A percentile compares a stretch with the other conserved stretches of the same genome.
Conservation (phyloP, 2,888 invertebrate species). For the Gisinianus flammeolus region DNA sequence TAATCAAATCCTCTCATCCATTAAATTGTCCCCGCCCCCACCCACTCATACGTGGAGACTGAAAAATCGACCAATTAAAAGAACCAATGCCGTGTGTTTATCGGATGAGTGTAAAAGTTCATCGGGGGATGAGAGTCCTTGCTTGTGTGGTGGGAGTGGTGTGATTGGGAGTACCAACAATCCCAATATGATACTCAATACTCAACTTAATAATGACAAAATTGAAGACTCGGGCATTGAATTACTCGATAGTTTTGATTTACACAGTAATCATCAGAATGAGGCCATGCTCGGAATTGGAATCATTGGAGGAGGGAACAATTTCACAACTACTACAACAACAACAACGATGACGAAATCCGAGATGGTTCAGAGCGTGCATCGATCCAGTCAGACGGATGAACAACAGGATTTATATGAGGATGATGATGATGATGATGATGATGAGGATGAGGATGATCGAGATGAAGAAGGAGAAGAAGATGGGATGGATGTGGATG, state of each 20-base stretch:
- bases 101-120: conserved; percentile 55
- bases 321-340: background rate
- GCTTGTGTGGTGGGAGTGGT: conserved; percentile 34
- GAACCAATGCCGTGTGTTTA: conserved; percentile 55
- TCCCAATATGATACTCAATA: background rate
- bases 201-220: conserved; percentile 23
- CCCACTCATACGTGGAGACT: conserved; percentile 52
- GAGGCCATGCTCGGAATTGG: background rate
- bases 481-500: background rate
- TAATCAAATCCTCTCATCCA: background rate
- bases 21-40: background rate
- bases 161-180: background rate
- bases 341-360: background rate
- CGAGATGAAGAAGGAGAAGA: background rate
- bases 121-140: conserved; percentile 49
- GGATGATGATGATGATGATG: background rate
- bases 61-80: conserved; percentile 50
- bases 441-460: background rate
- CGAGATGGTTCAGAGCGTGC: background rate
- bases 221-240: conserved; percentile 41
- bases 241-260: conserved; percentile 31
- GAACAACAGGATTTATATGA: background rate
- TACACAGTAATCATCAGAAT: conserved; percentile 14
- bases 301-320: background rate
- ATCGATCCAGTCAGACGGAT: conserved; percentile 33